These are phyloP conservation scores for Pollenia angustigena DNA, from an alignment of 2,888 invertebrate species.

Conservation along the genomic window DNA sequence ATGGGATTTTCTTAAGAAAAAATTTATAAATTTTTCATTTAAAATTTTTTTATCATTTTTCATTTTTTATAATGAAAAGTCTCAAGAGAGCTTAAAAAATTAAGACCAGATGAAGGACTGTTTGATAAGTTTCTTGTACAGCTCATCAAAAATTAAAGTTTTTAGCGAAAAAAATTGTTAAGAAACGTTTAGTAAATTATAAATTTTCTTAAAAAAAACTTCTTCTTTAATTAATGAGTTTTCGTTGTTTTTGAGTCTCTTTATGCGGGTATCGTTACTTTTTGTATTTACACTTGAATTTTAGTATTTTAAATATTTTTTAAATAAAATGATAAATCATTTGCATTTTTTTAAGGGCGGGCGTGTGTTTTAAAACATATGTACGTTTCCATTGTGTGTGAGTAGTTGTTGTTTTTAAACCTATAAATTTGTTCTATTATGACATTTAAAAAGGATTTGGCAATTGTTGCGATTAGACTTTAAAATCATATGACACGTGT, in stretches of 20 bases:
- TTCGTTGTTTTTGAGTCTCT: not conserved
- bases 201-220: not conserved
- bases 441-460: slow-evolving; percentile 72
- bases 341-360: slow-evolving; percentile 12
- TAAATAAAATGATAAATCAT: slow-evolving; percentile 64
- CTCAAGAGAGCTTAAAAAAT: slow-evolving; percentile 71
- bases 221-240: not conserved
- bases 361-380: slow-evolving; percentile 50
- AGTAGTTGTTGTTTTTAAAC: slow-evolving; percentile 44
- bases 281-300: not conserved
- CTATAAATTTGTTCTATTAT: slow-evolving; percentile 71
- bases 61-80: slow-evolving; percentile 36
- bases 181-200: slow-evolving; percentile 27
- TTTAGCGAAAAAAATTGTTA: not conserved
- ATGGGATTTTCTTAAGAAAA: slow-evolving; percentile 41
- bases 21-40: slow-evolving; percentile 52
- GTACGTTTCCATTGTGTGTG: slow-evolving; percentile 35
- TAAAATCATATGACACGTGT: slow-evolving; percentile 69
- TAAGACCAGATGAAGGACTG: slow-evolving; percentile 43
- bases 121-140: slow-evolving; percentile 31
- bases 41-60: slow-evolving; percentile 38
- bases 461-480: slow-evolving; percentile 67
- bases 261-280: slow-evolving; percentile 27
- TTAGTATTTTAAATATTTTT: slow-evolving; percentile 30
- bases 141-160: slow-evolving; percentile 31